A percentile compares a stretch with the other conserved stretches of the same genome.
phyloP scores from a whole-genome alignment of 35 echinoderm and acorn worm species.

The Stichopus chloronotus region DNA sequence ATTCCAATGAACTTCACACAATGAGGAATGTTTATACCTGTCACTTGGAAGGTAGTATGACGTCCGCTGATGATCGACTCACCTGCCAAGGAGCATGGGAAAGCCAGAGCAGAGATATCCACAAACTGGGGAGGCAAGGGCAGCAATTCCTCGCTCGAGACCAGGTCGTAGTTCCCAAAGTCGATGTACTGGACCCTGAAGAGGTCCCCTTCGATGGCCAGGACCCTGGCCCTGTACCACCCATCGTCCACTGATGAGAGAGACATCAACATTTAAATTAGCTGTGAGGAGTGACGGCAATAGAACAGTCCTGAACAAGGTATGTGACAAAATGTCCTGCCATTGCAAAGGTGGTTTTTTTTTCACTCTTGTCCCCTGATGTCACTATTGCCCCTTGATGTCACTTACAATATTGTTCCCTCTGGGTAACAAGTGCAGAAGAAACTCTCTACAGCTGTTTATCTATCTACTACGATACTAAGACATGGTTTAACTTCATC shows the following conservation, averaged over 20 bases:
- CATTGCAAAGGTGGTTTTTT: background rate
- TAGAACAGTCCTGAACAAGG: too few relatives aligned
- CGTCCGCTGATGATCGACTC: background rate
- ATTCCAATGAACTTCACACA: too few relatives aligned
- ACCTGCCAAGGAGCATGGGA: conserved; percentile 10
- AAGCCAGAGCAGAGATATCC: background rate
- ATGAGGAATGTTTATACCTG: too few relatives aligned
- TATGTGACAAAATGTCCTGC: background rate
- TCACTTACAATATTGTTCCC: too few relatives aligned
- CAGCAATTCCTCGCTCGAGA: background rate
- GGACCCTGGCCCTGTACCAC: conserved; percentile 12
- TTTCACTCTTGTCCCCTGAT: too few relatives aligned
- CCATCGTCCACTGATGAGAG: conserved; percentile 12
- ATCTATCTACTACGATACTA: too few relatives aligned
- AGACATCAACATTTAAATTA: background rate
- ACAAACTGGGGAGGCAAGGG: background rate
- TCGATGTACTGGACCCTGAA: conserved; percentile 42
- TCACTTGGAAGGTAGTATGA: too few relatives aligned
- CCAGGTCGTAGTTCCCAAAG: conserved; percentile 41
- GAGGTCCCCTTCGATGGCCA: background rate
- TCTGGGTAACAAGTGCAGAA: too few relatives aligned
- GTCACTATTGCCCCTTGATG: too few relatives aligned
- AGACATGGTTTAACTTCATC: too few relatives aligned
- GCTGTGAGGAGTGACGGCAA: too few relatives aligned
- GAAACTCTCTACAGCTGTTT: too few relatives aligned